Evolutionary conservation across 35 echinoderm and acorn worm species (phyloP), one percentile per base, ranked within the genome.

Genomic region (Stichopus chloronotus): DNA sequence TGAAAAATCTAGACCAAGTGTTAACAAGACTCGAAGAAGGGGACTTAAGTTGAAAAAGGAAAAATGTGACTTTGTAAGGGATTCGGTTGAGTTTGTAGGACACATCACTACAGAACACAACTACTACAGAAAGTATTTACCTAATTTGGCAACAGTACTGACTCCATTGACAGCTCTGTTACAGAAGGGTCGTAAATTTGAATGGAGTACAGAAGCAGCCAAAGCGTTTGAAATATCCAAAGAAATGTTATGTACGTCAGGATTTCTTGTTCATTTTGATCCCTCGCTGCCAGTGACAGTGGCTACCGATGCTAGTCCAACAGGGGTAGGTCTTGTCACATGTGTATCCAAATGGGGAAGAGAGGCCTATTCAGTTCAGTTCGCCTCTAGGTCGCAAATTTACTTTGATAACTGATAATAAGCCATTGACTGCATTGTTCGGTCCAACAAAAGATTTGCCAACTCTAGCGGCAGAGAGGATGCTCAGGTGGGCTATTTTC

Each of bases 381-480:
- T 8, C 16, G 59, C 9, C 8, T 16, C 59, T 1, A 63, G 59
- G 59, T 63, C 59, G 59, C 0, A 63, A 63, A 63, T 63, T 63
- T 16, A 63, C 59, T 57, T 20, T 90, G 4, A 94, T 53, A 94
- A 94, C 17, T 90, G 4, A 94, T 53, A 94, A 94, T 53, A 94
- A 90, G 59, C 93, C 76, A 57, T 24, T 94, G 10, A 78, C 71
- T 11, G 83, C n/a, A 20, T 19, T 92, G 71, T 88, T 95, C 63
- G 94, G 94, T 30, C 90, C 63, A 55, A 86, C 92, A 20, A 92
- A 88, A 72, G 84, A 68, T 16, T 25, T 94, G 52, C 78, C 93
- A 84, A 60, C 74, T 19, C 54, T 92, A 63, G 90, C 90, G 25
- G 81, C 89, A 25, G 94, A 84, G 68, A 4, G 88, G 56, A 94